Conservation (phyloP, 2,113 vertebrate species). For the Anarhynchus alexandrinus region DNA sequence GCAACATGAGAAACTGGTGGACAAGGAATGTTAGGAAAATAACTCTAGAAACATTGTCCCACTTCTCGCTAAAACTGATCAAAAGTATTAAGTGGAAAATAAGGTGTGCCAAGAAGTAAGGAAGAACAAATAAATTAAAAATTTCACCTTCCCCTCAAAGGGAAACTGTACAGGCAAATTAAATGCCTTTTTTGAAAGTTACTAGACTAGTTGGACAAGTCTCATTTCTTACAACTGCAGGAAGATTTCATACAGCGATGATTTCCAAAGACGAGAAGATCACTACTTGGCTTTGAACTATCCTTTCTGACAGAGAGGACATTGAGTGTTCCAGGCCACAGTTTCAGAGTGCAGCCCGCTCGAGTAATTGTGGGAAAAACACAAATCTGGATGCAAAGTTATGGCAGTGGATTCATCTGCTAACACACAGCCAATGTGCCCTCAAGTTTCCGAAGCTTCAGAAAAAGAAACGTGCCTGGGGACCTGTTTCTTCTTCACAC, state of each 20-base stretch:
- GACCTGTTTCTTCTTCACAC: constrained; percentile 48
- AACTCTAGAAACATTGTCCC: background rate
- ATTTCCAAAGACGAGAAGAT: background rate
- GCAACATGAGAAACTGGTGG: background rate
- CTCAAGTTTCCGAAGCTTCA: constrained; percentile 23
- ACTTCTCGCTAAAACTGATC: background rate
- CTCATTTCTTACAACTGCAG: background rate
- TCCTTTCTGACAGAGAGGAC: background rate
- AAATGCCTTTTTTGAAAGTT: background rate
- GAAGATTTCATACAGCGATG: background rate
- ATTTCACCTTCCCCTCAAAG: background rate
- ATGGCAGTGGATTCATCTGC: constrained; percentile 1
- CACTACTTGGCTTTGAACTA: background rate
- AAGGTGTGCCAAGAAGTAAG: background rate
- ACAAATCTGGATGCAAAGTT: background rate
- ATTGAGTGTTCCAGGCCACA: background rate
- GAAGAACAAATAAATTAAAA: background rate
- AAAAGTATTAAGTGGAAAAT: background rate
- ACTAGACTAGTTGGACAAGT: background rate
- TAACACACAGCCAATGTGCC: constrained; percentile 7
- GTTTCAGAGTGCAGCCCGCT: background rate
- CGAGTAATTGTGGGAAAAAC: background rate
- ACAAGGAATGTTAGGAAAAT: background rate
- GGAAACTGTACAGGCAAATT: background rate
- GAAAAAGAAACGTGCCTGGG: constrained; percentile 49